Conservation (phyloP, 1,140 invertebrate genomes). For the Olivierus martensii region DNA sequence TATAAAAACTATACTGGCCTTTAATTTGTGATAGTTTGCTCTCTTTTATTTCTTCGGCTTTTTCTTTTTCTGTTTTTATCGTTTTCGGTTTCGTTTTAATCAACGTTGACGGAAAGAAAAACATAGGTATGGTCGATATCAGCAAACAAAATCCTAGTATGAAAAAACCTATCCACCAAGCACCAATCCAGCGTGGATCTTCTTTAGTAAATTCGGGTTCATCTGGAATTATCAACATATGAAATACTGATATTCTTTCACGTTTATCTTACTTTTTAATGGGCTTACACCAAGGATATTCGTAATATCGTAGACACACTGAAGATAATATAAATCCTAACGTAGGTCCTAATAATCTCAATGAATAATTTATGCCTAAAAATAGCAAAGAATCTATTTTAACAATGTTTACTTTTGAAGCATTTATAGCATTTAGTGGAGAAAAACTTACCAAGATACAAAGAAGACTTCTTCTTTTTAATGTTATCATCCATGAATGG, state of each 20-base stretch:
- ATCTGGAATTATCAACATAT: no score
- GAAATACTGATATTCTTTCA: no score
- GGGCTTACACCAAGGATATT: slow-evolving; percentile 14
- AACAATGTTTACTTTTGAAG: no score
- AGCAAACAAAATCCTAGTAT: slow-evolving; percentile 19
- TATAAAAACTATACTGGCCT: background rate
- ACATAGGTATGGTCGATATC: slow-evolving; percentile 20
- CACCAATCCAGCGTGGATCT: slow-evolving; percentile 34
- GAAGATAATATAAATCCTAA: slow-evolving; percentile 15
- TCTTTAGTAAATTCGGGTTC: slow-evolving; percentile 22
- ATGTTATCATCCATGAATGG: slow-evolving; percentile 29
- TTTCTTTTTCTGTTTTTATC: slow-evolving; percentile 5
- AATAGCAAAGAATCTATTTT: no score
- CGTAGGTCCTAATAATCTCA: slow-evolving; percentile 10
- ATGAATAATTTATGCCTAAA: background rate
- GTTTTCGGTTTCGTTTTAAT: background rate
- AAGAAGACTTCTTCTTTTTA: slow-evolving; percentile 23
- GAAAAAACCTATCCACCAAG: slow-evolving; percentile 40
- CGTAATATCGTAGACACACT: slow-evolving; percentile 10
- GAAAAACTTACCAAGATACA: slow-evolving; percentile 13
- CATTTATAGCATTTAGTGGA: no score
- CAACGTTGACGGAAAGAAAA: slow-evolving; percentile 20
- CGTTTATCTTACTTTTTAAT: no score
- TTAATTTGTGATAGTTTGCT: background rate
- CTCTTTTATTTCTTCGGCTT: slow-evolving; percentile 1